Evolutionary conservation across 1,140 invertebrate species (phyloP), one percentile per base, ranked within the genome.

Genomic region (Pteromalus puparum): DNA sequence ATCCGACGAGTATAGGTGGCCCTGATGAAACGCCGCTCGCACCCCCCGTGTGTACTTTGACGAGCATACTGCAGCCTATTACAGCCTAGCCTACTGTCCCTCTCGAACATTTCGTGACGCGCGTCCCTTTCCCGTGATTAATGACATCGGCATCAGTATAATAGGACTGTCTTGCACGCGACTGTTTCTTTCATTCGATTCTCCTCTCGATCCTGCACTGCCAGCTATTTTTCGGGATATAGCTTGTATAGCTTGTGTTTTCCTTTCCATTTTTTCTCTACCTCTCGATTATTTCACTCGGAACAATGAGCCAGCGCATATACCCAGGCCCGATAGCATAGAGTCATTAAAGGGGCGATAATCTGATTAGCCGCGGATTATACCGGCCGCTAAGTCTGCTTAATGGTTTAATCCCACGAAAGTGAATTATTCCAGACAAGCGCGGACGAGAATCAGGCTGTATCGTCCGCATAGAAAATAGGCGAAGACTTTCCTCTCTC

Each of bases 381-480:
- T 34, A 38, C 34, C 72, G 34, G 13, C 42, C 46, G 15, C 46
- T 38, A 12, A 61, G 70, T 28, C 48, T 38, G 42, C 73, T 74
- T 53, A 81, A 61, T 18, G 80, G 74, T 74, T 74, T 15, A 61
- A 48, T 70, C 70, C 30, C 26, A 1, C n/a, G 67, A 70, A 30
- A 30, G 67, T 70, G 28, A 70, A 70, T 30, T 70, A 70, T 70
- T 30, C 26, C 67, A n/a, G 65, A 42, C 38, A 73, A 53, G 48
- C 46, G 53, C 53, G 86, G 88, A 88, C 87, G 88, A 89, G 88
- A 70, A 53, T 85, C 82, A 76, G 87, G 82, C 76, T 42, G 87
- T 53, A 61, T 61, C 53, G 53, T 7, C 21, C 84, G 88, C 87
- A 88, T 88, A 89, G 88, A 90, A 89, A 90, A 89, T 90, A 89